Conservation (phyloP, 2,797 vertebrate species). For the Tiaroga cobitis region DNA sequence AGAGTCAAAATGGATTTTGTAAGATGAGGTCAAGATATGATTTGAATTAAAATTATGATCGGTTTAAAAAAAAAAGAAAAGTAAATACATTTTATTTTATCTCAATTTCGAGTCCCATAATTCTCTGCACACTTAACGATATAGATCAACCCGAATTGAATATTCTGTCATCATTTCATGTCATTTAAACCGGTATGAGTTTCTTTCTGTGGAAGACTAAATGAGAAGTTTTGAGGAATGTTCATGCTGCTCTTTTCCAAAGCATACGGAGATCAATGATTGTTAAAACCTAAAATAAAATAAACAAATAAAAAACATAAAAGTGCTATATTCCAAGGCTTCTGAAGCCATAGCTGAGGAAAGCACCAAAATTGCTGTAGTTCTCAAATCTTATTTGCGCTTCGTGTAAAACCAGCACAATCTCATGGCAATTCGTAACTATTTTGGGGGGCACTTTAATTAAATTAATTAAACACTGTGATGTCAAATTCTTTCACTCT, state of each 20-base stretch:
- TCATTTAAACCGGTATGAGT: too few relatives aligned
- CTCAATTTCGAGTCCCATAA: neutral
- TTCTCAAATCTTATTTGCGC: neutral
- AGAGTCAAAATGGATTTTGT: neutral
- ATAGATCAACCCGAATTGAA: neutral
- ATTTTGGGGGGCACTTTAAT: too few relatives aligned
- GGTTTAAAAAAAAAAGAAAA: neutral
- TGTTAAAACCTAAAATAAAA: neutral
- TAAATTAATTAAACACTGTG: too few relatives aligned
- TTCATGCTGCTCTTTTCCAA: conserved; percentile 8
- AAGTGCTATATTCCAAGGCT: neutral
- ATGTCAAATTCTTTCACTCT: neutral
- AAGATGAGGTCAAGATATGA: neutral
- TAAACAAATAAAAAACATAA: neutral
- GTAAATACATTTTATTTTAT: neutral
- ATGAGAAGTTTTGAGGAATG: neutral
- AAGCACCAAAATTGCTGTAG: neutral
- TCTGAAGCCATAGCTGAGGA: neutral
- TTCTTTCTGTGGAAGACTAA: neutral
- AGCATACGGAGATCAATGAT: neutral
- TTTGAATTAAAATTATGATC: neutral
- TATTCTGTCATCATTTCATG: neutral
- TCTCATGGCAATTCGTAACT: too few relatives aligned
- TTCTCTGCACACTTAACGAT: neutral
- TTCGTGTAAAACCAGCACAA: too few relatives aligned